Percentiles rank a stretch among this genome's conserved stretches.
Conservation (phyloP, 2,888 invertebrate species). For the Eumerus sabulonum region DNA sequence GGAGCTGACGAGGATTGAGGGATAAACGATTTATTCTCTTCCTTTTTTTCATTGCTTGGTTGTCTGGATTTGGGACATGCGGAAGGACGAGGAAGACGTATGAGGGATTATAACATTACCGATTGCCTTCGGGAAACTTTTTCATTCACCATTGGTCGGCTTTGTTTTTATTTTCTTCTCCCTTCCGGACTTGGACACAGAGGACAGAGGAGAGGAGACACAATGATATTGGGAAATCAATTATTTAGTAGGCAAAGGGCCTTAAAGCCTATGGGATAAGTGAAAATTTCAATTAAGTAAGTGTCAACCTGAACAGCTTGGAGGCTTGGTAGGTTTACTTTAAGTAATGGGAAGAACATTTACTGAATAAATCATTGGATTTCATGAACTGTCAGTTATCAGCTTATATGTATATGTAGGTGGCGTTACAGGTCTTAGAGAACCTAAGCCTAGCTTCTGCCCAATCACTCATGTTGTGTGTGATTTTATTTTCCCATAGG, state of each 20-base stretch:
- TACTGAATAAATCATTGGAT: no score
- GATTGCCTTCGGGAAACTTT: conserved; percentile 41
- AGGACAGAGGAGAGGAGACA: neutral
- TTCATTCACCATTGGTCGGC: no score
- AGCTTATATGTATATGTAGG: no score
- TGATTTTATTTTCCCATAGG: no score
- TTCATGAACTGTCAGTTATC: no score
- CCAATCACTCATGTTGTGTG: no score
- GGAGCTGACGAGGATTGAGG: neutral
- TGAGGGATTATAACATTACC: conserved; percentile 52
- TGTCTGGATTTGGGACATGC: conserved; percentile 1
- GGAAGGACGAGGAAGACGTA: conserved; percentile 13
- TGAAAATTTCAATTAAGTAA: conserved; percentile 29
- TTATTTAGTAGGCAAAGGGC: conserved; percentile 34
- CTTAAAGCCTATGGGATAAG: conserved; percentile 26
- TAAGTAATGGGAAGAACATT: no score
- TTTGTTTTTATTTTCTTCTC: conserved; percentile 5
- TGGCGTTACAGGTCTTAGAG: no score
- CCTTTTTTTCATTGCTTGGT: conserved; percentile 6
- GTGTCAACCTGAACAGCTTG: conserved; percentile 5
- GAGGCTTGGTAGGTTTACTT: no score
- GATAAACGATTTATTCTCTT: conserved; percentile 25
- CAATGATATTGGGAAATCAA: conserved; percentile 47
- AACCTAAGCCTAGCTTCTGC: no score
- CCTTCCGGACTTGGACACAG: neutral